Percentiles rank a stretch among this genome's conserved stretches.
Conservation (phyloP, 2,113 vertebrate species). For the Xenopus borealis region DNA sequence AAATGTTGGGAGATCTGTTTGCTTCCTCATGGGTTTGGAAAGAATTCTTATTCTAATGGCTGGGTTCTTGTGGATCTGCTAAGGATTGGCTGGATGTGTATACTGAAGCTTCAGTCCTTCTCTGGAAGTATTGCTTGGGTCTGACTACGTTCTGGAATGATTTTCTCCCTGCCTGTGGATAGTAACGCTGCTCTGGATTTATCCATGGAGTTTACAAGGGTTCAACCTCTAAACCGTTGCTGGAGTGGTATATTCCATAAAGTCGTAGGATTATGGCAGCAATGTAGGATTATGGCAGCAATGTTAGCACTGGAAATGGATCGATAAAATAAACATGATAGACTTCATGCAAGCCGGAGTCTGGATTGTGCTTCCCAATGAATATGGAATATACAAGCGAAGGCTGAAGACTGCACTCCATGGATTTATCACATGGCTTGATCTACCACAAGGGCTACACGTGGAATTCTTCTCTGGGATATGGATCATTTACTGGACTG, state of each 20-base stretch:
- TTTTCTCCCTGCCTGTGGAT: conserved; percentile 69
- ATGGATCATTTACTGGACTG: not conserved
- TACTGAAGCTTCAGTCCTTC: conserved; percentile 59
- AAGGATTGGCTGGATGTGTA: conserved; percentile 75
- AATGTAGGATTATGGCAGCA: conserved; percentile 57
- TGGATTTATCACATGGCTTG: conserved; percentile 65
- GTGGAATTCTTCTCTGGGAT: conserved; percentile 17
- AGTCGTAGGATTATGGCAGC: conserved; percentile 61
- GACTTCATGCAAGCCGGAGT: conserved; percentile 56
- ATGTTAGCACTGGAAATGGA: conserved; percentile 65
- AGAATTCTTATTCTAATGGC: conserved; percentile 73
- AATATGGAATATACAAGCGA: conserved; percentile 64
- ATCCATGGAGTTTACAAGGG: conserved; percentile 73
- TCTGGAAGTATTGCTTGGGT: conserved; percentile 67
- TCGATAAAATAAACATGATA: conserved; percentile 52
- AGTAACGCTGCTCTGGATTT: conserved; percentile 85
- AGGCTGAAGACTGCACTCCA: conserved; percentile 60
- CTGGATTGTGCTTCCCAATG: conserved; percentile 72
- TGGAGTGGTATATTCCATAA: conserved; percentile 71
- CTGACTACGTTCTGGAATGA: conserved; percentile 70
- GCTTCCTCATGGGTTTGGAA: conserved; percentile 81
- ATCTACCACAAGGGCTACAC: not conserved
- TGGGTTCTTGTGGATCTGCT: conserved; percentile 71
- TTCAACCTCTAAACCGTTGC: conserved; percentile 58
- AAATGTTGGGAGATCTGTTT: conserved; percentile 76